Conservation (phyloP, 2,888 invertebrate genomes). For the Mycalesis mineus region DNA sequence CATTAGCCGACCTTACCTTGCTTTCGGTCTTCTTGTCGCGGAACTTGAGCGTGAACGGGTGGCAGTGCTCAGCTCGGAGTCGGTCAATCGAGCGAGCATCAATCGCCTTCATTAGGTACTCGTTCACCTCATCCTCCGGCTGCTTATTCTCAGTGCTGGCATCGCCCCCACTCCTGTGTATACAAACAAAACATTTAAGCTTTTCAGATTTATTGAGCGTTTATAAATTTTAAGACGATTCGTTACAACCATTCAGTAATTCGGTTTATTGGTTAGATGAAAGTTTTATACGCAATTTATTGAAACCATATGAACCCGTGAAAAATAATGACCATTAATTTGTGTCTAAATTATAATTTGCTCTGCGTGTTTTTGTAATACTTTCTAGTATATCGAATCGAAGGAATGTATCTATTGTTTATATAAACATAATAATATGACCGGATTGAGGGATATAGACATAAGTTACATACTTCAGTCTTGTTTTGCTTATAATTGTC, state of each 20-base stretch:
- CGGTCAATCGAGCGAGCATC: conserved; percentile 96
- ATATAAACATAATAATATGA: too few species aligned
- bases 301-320: not conserved
- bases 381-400: too few species aligned
- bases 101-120: conserved; percentile 96
- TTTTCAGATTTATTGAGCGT: not conserved
- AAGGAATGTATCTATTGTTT: too few species aligned
- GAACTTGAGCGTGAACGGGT: conserved; percentile 90
- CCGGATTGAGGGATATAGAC: too few species aligned
- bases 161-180: conserved; percentile 83
- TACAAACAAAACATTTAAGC: not conserved
- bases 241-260: not conserved
- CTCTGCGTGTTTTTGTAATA: not conserved
- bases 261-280: not conserved
- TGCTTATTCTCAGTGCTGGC: conserved; percentile 84
- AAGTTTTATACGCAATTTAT: not conserved
- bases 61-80: conserved; percentile 92
- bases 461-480: too few species aligned
- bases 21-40: conserved; percentile 87
- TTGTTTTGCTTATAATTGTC: too few species aligned
- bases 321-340: not conserved
- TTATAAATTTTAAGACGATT: not conserved
- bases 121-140: conserved; percentile 96
- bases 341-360: not conserved
- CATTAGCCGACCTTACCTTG: too few species aligned